Percentiles rank a stretch among this genome's conserved stretches.
Evolutionary conservation across 2,113 vertebrate genomes (phyloP).

Genomic region (Dasypus novemcinctus): DNA sequence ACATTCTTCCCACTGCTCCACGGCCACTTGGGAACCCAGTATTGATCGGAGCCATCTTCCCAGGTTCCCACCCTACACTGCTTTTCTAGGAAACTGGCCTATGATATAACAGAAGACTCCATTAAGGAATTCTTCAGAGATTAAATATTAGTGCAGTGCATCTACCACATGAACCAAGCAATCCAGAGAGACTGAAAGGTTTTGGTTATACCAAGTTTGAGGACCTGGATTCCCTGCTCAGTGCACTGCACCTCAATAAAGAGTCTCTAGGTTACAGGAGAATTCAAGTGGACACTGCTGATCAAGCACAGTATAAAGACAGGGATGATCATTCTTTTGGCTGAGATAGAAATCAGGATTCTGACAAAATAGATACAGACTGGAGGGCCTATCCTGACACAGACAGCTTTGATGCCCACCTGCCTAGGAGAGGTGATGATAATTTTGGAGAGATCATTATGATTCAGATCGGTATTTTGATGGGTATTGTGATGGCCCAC

Average conservation of each 20-base stretch:
- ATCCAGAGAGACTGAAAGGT: conserved; percentile 96
- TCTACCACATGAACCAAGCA: conserved; percentile 94
- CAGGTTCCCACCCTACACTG: too few species aligned
- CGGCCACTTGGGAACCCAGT: too few species aligned
- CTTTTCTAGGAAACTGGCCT: too few species aligned
- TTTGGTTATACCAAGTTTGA: conserved; percentile 83
- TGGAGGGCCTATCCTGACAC: conserved; percentile 91
- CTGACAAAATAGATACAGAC: conserved; percentile 93
- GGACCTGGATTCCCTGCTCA: conserved; percentile 92
- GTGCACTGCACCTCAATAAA: conserved; percentile 94
- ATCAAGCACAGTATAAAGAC: conserved; percentile 52
- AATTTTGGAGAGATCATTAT: conserved; percentile 91
- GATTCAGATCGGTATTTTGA: conserved; percentile 90
- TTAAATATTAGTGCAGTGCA: conserved; percentile 92
- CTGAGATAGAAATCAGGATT: conserved; percentile 89
- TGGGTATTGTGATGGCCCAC: conserved; percentile 63
- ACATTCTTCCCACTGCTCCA: too few species aligned
- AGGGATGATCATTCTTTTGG: conserved; percentile 85
- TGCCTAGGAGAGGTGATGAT: conserved; percentile 88
- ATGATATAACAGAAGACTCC: too few species aligned
- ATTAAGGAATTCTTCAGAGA: too few species aligned
- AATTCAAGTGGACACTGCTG: conserved; percentile 97
- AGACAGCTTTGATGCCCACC: conserved; percentile 87
- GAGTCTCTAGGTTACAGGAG: conserved; percentile 97
- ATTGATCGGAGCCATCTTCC: conserved; percentile 53